Percentiles rank a stretch among this genome's conserved stretches.
Conservation (phyloP, 2,113 vertebrate genomes). For the Chloropsis cyanopogon region DNA sequence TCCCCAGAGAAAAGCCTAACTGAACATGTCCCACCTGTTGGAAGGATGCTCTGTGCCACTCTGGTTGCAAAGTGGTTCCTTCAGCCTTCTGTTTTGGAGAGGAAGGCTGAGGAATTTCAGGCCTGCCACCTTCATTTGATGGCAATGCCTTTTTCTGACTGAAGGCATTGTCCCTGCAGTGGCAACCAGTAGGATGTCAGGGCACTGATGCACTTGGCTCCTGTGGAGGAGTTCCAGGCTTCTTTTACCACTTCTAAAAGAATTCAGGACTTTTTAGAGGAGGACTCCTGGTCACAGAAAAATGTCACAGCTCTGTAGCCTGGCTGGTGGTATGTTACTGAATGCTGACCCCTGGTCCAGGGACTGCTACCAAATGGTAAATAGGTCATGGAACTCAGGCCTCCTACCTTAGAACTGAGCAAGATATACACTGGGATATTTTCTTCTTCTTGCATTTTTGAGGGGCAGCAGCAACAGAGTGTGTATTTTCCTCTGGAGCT, state of each 20-base stretch:
- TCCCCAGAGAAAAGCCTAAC: background rate
- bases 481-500: background rate
- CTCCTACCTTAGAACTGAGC: rapidly evolving
- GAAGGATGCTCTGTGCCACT: background rate
- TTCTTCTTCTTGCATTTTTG: background rate
- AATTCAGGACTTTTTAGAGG: background rate
- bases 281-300: background rate
- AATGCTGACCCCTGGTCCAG: background rate
- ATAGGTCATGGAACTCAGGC: background rate
- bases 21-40: background rate
- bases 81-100: background rate
- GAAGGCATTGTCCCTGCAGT: rapidly evolving
- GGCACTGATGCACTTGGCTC: background rate
- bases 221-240: rapidly evolving
- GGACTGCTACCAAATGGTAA: background rate
- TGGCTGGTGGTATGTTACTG: rapidly evolving
- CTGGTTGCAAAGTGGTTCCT: background rate
- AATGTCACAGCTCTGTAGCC: background rate
- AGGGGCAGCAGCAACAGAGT: background rate
- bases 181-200: background rate
- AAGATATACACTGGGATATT: background rate
- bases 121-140: background rate
- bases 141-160: background rate
- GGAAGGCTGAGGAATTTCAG: background rate
- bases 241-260: background rate